Conservation (phyloP, 2,113 vertebrate species). For the Sinocyclocheilus anophthalmus region DNA sequence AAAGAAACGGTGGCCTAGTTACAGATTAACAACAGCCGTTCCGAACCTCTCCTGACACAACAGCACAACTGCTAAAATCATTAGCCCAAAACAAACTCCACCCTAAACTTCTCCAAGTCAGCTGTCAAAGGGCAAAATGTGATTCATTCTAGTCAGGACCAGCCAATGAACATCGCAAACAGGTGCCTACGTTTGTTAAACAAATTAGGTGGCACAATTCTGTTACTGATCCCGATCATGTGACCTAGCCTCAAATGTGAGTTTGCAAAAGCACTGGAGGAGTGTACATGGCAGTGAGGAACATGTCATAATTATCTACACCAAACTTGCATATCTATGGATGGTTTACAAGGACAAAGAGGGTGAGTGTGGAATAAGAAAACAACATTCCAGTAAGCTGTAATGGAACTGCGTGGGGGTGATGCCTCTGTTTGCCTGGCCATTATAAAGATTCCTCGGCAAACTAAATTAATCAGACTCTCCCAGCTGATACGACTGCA, state of each 20-base stretch:
- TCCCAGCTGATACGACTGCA: background rate
- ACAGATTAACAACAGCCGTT: slow-evolving; percentile 44
- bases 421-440: slow-evolving; percentile 9
- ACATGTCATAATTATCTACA: background rate
- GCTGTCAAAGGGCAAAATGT: slow-evolving; percentile 12
- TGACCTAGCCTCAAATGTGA: background rate
- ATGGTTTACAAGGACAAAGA: slow-evolving; percentile 16
- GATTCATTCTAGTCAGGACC: background rate
- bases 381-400: slow-evolving; percentile 42
- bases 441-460: slow-evolving; percentile 40
- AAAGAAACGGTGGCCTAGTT: slow-evolving; percentile 48
- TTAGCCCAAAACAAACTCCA: background rate
- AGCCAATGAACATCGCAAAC: slow-evolving; percentile 13
- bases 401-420: background rate
- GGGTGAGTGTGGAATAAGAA: slow-evolving; percentile 13
- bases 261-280: background rate
- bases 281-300: background rate
- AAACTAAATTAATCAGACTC: slow-evolving; percentile 22
- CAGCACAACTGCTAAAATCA: slow-evolving; percentile 10
- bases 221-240: background rate
- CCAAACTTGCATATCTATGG: background rate
- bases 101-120: slow-evolving; percentile 7
- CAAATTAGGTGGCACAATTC: background rate
- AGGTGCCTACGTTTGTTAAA: background rate
- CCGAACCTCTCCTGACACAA: slow-evolving; percentile 9